These are phyloP conservation scores for Caenorhabditis sulstoni DNA, from an alignment of 2,888 invertebrate species.

Conservation along the genomic window DNA sequence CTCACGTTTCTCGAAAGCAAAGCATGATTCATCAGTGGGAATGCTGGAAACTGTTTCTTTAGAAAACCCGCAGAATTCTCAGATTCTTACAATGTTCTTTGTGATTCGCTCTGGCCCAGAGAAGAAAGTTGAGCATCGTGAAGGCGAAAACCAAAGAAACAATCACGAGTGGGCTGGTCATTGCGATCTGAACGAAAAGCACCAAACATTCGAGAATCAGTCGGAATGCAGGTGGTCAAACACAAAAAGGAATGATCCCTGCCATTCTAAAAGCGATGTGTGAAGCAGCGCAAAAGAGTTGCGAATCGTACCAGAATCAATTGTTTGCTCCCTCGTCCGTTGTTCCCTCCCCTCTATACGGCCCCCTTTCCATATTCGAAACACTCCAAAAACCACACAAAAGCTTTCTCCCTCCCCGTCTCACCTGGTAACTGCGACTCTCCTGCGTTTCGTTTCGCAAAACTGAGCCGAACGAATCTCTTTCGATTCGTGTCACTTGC, in stretches of 20 bases:
- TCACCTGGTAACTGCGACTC: too few species aligned
- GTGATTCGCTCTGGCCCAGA: background rate
- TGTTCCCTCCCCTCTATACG: too few species aligned
- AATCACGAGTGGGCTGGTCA: background rate
- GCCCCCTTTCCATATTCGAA: too few species aligned
- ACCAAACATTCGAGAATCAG: background rate
- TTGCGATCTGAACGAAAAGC: background rate
- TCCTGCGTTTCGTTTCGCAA: too few species aligned
- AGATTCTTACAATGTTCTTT: background rate
- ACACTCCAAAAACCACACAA: conserved; percentile 1
- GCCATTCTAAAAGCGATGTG: too few species aligned
- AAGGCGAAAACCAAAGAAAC: background rate
- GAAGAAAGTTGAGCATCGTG: conserved; percentile 1
- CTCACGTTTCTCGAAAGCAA: background rate
- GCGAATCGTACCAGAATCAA: background rate
- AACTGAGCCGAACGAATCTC: too few species aligned
- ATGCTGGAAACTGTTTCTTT: too few species aligned
- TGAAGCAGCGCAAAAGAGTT: background rate
- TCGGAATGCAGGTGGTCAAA: conserved; percentile 12
- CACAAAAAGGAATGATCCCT: background rate
- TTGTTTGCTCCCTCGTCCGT: too few species aligned
- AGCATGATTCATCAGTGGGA: background rate
- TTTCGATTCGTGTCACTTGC: too few species aligned
- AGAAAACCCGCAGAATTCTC: background rate
- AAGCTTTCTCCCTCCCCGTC: too few species aligned